Evolutionary conservation across 2,113 vertebrate genomes (phyloP).

Genomic region (Alaudala cheleensis): DNA sequence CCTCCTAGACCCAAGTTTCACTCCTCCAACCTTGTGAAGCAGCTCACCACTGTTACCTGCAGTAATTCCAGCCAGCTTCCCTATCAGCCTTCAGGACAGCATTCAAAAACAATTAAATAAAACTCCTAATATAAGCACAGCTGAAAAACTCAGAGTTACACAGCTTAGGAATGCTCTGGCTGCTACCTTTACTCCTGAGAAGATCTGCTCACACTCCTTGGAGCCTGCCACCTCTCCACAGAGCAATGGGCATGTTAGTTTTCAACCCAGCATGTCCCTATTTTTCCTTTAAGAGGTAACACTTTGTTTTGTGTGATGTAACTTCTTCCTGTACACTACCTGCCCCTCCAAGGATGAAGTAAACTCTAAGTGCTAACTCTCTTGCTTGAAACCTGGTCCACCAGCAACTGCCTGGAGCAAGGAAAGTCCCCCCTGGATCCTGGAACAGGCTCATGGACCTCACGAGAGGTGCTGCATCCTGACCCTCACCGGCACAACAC

Average conservation of each 20-base stretch:
- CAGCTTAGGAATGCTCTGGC: not conserved
- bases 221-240: not conserved
- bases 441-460: not conserved
- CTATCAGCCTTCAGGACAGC: not conserved
- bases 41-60: not conserved
- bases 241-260: rapidly evolving
- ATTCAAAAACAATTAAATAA: not conserved
- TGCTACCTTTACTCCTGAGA: not conserved
- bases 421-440: not conserved
- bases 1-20: not conserved
- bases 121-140: not conserved
- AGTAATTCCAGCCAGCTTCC: not conserved
- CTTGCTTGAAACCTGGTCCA: not conserved
- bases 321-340: not conserved
- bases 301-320: not conserved
- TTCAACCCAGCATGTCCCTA: not conserved
- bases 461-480: not conserved
- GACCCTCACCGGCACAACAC: not conserved
- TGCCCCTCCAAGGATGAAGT: not conserved
- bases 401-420: not conserved
- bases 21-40: not conserved
- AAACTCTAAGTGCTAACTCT: not conserved
- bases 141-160: not conserved
- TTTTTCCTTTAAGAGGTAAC: rapidly evolving
- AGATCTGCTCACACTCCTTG: not conserved